Evolutionary conservation across 1,140 invertebrate species (phyloP), one percentile per base, ranked within the genome.

Genomic region (Harlomillsia oculata): DNA sequence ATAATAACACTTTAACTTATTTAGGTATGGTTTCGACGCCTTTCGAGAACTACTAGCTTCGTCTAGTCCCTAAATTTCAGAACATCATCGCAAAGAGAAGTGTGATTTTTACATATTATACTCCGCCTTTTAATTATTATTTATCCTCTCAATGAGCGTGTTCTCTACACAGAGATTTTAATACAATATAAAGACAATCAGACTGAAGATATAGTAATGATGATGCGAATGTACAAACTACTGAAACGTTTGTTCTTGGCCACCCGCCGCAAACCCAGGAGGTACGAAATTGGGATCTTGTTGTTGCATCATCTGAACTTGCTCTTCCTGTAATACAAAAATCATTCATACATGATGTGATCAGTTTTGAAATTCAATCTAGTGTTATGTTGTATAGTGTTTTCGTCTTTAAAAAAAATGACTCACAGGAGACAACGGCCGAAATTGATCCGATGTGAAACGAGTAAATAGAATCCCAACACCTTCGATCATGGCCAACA

Each of bases 401-500:
- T 23, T 21, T 5, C 18, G 36, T 4, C 6, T 14, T 3, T 11
- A 21, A 34, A 9, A 37, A 9, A 16, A 43, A 41, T 28, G 28
- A 25, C 56, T 77, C 41, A 80, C 74, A 1, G 84, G 78, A 20
- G 77, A 74, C 53, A 82, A 77, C 39, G 88, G 89, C 74, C 84
- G 83, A 71, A 92, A 95, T 68, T 92, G 88, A 67, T 94, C 89
- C 1, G 91, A 88, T 29, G 85, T 82, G 66, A 90, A 77, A 69
- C 89, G 77, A 16, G 88, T 95, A 66, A 96, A 85, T 68, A 95
- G 74, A 64, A 99, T 94, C 53, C 91, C 89, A 62, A 97, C 81
- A 34, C 94, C 95, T 81, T 99, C 95, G 64, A 99, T 98, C 56
- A 98, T 75, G 32, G 91, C 92, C 51, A 99, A 74, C 28, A 99